These are phyloP conservation scores for Griposia aprilina DNA, from an alignment of 2,888 invertebrate species.

Conservation along the genomic window DNA sequence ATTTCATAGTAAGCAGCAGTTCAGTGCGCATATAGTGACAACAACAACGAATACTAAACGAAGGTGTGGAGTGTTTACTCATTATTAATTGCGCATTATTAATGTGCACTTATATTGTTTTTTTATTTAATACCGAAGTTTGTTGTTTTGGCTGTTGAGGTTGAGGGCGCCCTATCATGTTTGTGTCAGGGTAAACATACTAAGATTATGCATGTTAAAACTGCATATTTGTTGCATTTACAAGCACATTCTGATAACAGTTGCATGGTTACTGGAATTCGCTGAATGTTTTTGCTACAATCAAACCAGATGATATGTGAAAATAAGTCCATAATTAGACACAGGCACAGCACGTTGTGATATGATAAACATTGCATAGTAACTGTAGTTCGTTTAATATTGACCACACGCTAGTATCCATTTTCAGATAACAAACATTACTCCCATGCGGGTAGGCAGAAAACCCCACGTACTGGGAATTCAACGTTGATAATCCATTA, in stretches of 20 bases:
- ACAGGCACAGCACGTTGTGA: slow-evolving; percentile 1
- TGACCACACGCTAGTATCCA: slow-evolving; percentile 21
- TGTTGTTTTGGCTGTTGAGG: slow-evolving; percentile 14
- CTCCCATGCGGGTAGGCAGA: slow-evolving; percentile 8
- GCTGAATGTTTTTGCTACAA: slow-evolving; percentile 3
- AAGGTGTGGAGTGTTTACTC: slow-evolving; percentile 53
- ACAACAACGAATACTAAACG: slow-evolving; percentile 49
- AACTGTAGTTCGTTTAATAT: slow-evolving; percentile 23
- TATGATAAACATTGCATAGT: slow-evolving; percentile 37
- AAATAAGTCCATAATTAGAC: slow-evolving; percentile 39
- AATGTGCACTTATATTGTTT: slow-evolving; percentile 31
- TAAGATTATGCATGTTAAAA: slow-evolving; percentile 5
- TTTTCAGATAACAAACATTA: slow-evolving; percentile 20
- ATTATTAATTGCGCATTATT: slow-evolving; percentile 43
- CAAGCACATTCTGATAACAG: slow-evolving; percentile 23
- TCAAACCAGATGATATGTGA: slow-evolving; percentile 38
- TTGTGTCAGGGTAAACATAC: background rate
- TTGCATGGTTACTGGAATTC: slow-evolving; percentile 25
- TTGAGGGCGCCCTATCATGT: slow-evolving; percentile 6
- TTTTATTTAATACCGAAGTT: slow-evolving; percentile 11
- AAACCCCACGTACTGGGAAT: background rate
- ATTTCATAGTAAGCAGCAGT: slow-evolving; percentile 37
- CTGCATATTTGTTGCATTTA: slow-evolving; percentile 13
- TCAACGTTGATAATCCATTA: background rate
- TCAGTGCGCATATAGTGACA: slow-evolving; percentile 44